Percentiles rank a stretch among this genome's conserved stretches.
Conservation (phyloP, 2,797 vertebrate genomes). For the Gallirallus australis region DNA sequence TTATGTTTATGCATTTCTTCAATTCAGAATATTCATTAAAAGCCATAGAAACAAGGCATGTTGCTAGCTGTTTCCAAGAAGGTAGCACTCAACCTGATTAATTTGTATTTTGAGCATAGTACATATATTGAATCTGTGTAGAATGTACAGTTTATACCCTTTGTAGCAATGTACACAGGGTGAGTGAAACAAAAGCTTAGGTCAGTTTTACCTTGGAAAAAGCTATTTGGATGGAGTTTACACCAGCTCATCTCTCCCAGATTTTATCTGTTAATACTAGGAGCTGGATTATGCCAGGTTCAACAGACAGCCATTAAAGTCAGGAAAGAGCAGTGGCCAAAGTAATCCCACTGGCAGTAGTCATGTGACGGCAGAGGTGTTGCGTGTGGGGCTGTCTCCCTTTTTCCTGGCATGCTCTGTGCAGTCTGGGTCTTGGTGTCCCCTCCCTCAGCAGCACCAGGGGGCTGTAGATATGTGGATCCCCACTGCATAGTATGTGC, state of each 20-base stretch:
- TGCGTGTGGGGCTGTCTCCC: background rate
- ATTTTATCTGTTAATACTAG: background rate
- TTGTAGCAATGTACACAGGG: background rate
- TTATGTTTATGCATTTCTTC: slow-evolving; percentile 73
- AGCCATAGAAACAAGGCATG: slow-evolving; percentile 41
- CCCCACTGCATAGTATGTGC: rapidly evolving
- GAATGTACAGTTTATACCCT: background rate
- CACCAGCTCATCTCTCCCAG: background rate
- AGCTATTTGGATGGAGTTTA: background rate
- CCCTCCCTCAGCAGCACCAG: background rate
- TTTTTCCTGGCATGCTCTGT: background rate
- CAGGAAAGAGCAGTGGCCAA: background rate
- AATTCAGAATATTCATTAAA: slow-evolving; percentile 72
- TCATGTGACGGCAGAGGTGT: rapidly evolving
- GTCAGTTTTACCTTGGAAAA: background rate
- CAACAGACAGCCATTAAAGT: background rate
- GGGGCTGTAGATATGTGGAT: rapidly evolving
- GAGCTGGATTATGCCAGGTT: background rate
- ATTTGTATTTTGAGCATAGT: background rate
- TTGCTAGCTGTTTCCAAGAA: slow-evolving; percentile 56
- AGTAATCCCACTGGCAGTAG: background rate
- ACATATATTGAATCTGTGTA: background rate
- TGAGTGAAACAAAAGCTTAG: background rate
- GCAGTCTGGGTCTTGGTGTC: background rate
- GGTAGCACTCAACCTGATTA: slow-evolving; percentile 58